Percentiles rank a stretch among this genome's conserved stretches.
Evolutionary conservation across 2,113 vertebrate species (phyloP).

Genomic region (Vulpes ferrilata): DNA sequence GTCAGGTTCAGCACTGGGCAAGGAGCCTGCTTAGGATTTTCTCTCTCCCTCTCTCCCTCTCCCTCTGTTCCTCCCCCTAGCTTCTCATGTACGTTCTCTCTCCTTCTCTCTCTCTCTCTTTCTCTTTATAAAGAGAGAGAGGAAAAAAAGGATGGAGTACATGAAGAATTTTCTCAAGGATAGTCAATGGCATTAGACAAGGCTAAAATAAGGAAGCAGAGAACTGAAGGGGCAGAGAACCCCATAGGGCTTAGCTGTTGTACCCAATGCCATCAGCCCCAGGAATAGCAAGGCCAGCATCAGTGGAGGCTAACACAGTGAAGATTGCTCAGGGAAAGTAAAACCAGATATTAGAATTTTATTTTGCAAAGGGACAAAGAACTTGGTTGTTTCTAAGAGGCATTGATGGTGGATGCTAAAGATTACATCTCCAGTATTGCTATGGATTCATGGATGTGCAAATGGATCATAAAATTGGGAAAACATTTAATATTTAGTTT

Average conservation of each 20-base stretch:
- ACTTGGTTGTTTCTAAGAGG: background rate
- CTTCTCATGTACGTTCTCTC: no score
- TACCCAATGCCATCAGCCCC: background rate
- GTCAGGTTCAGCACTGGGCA: no score
- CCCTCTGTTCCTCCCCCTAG: no score
- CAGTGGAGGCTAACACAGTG: no score
- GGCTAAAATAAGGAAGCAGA: background rate
- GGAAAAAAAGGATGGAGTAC: background rate
- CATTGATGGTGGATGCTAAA: background rate
- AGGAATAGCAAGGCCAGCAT: background rate
- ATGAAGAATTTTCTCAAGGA: background rate
- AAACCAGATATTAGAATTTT: background rate
- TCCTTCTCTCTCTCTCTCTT: background rate
- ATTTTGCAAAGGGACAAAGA: background rate
- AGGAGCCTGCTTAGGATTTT: no score
- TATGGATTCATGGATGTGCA: background rate
- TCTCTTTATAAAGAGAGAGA: background rate
- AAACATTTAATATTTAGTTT: background rate
- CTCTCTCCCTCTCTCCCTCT: no score
- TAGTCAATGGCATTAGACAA: background rate
- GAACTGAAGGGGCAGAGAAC: background rate
- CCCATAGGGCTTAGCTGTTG: background rate
- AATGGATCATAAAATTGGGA: background rate
- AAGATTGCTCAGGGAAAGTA: background rate
- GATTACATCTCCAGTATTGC: background rate